Percentiles rank a stretch among this genome's conserved stretches.
phyloP scores from a whole-genome alignment of 1,140 invertebrate genomes.

The Drosophila lowei region DNA sequence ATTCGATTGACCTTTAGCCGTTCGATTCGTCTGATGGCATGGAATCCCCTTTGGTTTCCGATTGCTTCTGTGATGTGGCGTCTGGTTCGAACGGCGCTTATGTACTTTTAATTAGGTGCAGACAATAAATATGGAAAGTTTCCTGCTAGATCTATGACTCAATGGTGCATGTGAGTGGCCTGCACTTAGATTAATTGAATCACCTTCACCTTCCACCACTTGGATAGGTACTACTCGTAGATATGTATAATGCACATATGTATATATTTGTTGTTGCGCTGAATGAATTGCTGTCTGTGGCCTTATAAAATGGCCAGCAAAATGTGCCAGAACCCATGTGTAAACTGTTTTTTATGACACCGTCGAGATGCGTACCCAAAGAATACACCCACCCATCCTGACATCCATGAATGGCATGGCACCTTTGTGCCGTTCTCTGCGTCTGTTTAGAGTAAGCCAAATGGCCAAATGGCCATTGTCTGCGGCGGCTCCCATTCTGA shows the following conservation, averaged over 20 bases:
- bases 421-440: slow-evolving; percentile 43
- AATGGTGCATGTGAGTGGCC: slow-evolving; percentile 18
- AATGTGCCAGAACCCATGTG: slow-evolving; percentile 55
- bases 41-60: slow-evolving; percentile 14
- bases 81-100: slow-evolving; percentile 5
- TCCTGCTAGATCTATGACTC: not conserved
- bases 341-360: slow-evolving; percentile 69
- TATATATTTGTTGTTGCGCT: slow-evolving; percentile 5
- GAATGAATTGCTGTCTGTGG: slow-evolving; percentile 63
- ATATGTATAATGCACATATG: no score
- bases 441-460: slow-evolving; percentile 40
- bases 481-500: slow-evolving; percentile 58
- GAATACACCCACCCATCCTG: no score
- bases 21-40: slow-evolving; percentile 22
- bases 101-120: slow-evolving; percentile 40
- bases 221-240: not conserved
- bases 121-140: slow-evolving; percentile 26
- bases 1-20: slow-evolving; percentile 51
- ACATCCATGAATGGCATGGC: not conserved
- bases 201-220: slow-evolving; percentile 13
- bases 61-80: slow-evolving; percentile 28
- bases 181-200: slow-evolving; percentile 75
- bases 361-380: slow-evolving; percentile 33
- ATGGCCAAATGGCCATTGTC: slow-evolving; percentile 69
- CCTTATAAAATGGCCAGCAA: slow-evolving; percentile 66